Conservation (phyloP, 2,113 vertebrate genomes). For the Scomber japonicus region DNA sequence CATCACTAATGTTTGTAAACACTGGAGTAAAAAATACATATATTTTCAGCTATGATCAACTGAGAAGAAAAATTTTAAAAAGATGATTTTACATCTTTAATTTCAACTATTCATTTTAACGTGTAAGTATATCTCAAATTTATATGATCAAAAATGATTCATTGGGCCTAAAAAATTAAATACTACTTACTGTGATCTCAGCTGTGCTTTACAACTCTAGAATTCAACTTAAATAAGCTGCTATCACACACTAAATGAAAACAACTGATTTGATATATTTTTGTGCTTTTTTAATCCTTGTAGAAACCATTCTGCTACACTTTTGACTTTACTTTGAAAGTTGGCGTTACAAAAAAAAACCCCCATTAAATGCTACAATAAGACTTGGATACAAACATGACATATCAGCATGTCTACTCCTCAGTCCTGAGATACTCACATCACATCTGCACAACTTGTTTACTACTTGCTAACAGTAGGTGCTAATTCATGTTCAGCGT, state of each 20-base stretch:
- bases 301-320: not conserved
- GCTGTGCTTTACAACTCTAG: no score
- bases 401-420: conserved; percentile 16
- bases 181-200: not conserved
- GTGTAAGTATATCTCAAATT: not conserved
- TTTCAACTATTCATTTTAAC: not conserved
- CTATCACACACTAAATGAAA: not conserved
- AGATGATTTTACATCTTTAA: not conserved
- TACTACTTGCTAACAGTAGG: conserved; percentile 48
- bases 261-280: not conserved
- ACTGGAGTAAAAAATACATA: not conserved
- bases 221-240: not conserved
- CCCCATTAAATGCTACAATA: not conserved
- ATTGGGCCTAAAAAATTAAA: not conserved
- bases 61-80: not conserved
- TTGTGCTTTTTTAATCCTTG: not conserved
- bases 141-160: not conserved
- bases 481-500: conserved; percentile 58
- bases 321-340: conserved; percentile 7
- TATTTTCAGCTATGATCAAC: not conserved
- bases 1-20: not conserved
- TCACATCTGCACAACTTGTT: conserved; percentile 65
- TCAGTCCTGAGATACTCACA: conserved; percentile 35
- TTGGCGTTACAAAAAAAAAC: conserved; percentile 4
- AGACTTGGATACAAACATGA: conserved; percentile 26